These are phyloP conservation scores for Euclidia mi DNA, from an alignment of 2,888 invertebrate genomes.

Conservation along the genomic window DNA sequence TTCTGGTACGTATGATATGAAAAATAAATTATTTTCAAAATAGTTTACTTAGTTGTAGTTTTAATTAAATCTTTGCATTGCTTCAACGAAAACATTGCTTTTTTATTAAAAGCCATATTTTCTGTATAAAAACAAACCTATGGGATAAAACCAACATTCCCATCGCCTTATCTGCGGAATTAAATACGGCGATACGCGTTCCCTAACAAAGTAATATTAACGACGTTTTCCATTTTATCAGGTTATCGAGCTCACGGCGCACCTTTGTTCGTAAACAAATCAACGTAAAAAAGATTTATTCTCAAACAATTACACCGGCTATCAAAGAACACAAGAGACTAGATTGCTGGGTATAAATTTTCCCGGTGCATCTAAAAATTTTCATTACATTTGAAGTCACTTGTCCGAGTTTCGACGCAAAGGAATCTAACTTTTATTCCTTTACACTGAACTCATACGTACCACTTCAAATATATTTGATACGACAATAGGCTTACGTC, in stretches of 20 bases:
- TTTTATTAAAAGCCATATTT: too few relatives aligned
- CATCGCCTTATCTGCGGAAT: too few relatives aligned
- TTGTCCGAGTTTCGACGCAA: conserved; percentile 80
- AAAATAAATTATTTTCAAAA: too few relatives aligned
- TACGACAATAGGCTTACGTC: too few relatives aligned
- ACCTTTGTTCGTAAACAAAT: conserved; percentile 8
- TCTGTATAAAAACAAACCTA: too few relatives aligned
- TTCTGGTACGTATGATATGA: too few relatives aligned
- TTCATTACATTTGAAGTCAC: conserved; percentile 82
- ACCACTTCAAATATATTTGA: neutral
- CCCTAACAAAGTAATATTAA: neutral
- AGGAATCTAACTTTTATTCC: conserved; percentile 82
- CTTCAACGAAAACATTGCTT: too few relatives aligned
- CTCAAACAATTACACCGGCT: conserved; percentile 29
- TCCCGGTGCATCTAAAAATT: conserved; percentile 72
- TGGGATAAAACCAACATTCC: too few relatives aligned
- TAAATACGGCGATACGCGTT: too few relatives aligned
- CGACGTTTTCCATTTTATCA: neutral
- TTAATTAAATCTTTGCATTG: too few relatives aligned
- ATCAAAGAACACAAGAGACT: conserved; percentile 58
- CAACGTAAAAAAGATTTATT: conserved; percentile 26
- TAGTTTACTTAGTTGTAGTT: too few relatives aligned
- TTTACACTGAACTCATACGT: conserved; percentile 50
- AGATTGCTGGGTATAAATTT: conserved; percentile 73
- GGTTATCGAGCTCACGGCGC: neutral